A percentile compares a stretch with the other conserved stretches of the same genome.
phyloP scores from a whole-genome alignment of 1,140 invertebrate species.

The Philotrypesis tridentata region DNA sequence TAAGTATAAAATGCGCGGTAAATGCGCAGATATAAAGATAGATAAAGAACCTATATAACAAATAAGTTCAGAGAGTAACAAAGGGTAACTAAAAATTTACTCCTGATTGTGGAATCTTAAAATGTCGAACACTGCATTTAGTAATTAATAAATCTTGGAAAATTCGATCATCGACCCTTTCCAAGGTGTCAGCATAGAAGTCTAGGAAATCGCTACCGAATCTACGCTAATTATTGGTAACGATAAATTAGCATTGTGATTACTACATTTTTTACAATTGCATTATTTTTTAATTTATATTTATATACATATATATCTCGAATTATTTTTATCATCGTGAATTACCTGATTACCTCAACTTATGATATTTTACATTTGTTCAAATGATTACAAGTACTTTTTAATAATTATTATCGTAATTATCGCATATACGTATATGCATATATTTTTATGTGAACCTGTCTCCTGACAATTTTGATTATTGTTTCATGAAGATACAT shows the following conservation, averaged over 20 bases:
- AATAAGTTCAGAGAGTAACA: slow-evolving; percentile 6
- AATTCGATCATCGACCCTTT: slow-evolving; percentile 11
- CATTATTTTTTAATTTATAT: not conserved
- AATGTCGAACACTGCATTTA: not conserved
- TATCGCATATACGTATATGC: slow-evolving; percentile 51
- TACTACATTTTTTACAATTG: slow-evolving; percentile 18
- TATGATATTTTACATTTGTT: slow-evolving; percentile 1
- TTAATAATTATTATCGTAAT: slow-evolving; percentile 45
- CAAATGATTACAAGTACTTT: not conserved
- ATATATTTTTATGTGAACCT: slow-evolving; percentile 42
- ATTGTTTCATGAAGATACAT: slow-evolving; percentile 61
- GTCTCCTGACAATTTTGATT: slow-evolving; percentile 54
- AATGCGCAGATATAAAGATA: not conserved
- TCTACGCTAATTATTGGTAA: slow-evolving; percentile 24
- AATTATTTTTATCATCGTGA: not conserved
- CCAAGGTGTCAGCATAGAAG: slow-evolving; percentile 33
- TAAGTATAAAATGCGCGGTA: slow-evolving; percentile 9
- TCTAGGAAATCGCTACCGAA: slow-evolving; percentile 32
- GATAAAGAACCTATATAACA: slow-evolving; percentile 4
- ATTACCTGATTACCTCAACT: not conserved
- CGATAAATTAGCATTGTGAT: not conserved
- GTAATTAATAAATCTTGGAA: not conserved
- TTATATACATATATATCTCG: not conserved
- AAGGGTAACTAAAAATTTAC: slow-evolving; percentile 6
- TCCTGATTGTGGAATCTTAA: not conserved